Evolutionary conservation across 2,888 invertebrate genomes (phyloP).

Genomic region (Gasteruption jaculator): DNA sequence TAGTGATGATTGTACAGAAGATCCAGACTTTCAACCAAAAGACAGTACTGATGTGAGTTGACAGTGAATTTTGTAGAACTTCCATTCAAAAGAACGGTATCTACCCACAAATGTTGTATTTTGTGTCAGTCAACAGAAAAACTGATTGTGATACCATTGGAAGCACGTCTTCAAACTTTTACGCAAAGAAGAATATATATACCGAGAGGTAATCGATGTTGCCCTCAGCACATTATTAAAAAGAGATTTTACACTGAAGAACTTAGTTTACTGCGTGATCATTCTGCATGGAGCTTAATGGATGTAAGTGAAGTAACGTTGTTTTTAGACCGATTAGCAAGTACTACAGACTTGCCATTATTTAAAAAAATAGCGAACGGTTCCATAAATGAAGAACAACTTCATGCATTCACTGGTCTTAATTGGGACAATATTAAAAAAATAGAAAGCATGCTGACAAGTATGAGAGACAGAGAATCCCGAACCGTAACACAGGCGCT

Average conservation of each 20-base stretch:
- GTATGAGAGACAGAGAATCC: constrained; percentile 12
- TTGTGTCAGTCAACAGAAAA: constrained; percentile 17
- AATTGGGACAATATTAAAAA: constrained; percentile 13
- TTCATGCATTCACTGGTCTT: constrained; percentile 17
- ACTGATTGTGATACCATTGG: constrained; percentile 14
- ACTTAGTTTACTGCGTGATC: constrained; percentile 10
- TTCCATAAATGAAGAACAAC: constrained; percentile 13
- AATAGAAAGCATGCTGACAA: constrained; percentile 7
- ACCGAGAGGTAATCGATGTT: constrained; percentile 27
- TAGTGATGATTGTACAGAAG: no score
- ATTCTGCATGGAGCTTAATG: constrained; percentile 10
- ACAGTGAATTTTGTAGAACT: no score
- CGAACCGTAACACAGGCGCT: constrained; percentile 16
- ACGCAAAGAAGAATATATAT: constrained; percentile 22
- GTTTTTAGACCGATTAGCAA: no score
- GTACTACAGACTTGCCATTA: constrained; percentile 13
- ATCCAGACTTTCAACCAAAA: no score
- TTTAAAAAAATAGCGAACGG: constrained; percentile 16
- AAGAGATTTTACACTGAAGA: constrained; percentile 24
- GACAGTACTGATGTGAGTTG: no score
- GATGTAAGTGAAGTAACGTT: no score
- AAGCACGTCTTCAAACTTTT: constrained; percentile 22
- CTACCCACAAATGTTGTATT: constrained; percentile 25
- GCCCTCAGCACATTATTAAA: constrained; percentile 23
- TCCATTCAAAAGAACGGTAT: constrained; percentile 19